A percentile compares a stretch with the other conserved stretches of the same genome.
Conservation (phyloP, 1,140 invertebrate genomes). For the Laodelphax striatellus region DNA sequence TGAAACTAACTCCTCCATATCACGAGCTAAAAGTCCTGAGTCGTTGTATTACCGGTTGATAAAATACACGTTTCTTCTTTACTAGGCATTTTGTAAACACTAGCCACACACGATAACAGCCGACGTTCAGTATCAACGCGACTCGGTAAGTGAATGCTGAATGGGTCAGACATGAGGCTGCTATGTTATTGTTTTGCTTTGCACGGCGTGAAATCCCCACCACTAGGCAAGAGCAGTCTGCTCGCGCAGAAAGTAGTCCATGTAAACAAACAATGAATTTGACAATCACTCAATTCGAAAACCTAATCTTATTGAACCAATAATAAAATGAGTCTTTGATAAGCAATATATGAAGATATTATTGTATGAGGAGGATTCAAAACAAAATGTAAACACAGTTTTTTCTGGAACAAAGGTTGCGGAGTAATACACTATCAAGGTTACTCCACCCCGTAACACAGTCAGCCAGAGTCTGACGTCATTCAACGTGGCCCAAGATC, state of each 20-base stretch:
- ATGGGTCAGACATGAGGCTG: slow-evolving; percentile 19
- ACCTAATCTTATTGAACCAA: background rate
- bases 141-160: slow-evolving; percentile 19
- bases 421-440: slow-evolving; percentile 23
- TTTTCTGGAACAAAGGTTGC: slow-evolving; percentile 17
- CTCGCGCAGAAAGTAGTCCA: slow-evolving; percentile 18
- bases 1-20: slow-evolving; percentile 53
- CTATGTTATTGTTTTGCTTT: slow-evolving; percentile 24
- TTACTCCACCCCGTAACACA: slow-evolving; percentile 21
- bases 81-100: slow-evolving; percentile 26
- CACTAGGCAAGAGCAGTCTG: background rate
- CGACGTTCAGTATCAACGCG: background rate
- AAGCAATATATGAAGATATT: background rate
- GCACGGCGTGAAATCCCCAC: slow-evolving; percentile 5
- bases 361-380: background rate
- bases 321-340: background rate
- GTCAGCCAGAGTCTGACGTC: slow-evolving; percentile 16
- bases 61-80: slow-evolving; percentile 28
- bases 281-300: background rate
- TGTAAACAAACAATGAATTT: slow-evolving; percentile 16
- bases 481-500: slow-evolving; percentile 10
- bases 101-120: background rate
- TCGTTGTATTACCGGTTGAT: slow-evolving; percentile 16
- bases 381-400: slow-evolving; percentile 15
- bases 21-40: slow-evolving; percentile 36